Conservation (phyloP, 2,888 invertebrate species). For the Antheraea yamamai region DNA sequence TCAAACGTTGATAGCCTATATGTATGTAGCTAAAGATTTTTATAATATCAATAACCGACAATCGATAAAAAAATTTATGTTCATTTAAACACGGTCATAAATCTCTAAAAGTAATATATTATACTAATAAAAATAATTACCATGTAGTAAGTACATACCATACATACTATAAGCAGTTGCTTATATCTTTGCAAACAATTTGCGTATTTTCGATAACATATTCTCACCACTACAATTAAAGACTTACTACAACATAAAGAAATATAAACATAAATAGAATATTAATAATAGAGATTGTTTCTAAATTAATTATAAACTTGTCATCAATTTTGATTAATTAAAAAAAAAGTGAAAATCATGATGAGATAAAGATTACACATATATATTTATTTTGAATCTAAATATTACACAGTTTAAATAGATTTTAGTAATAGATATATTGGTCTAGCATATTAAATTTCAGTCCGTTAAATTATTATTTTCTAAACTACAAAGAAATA, state of each 20-base stretch:
- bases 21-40: constrained; percentile 3
- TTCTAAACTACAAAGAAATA: not conserved
- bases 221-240: not conserved
- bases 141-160: not conserved
- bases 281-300: not conserved
- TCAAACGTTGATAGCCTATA: constrained; percentile 18
- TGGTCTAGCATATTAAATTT: not conserved
- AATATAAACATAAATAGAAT: not conserved
- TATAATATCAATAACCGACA: not conserved
- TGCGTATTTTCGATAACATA: not conserved
- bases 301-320: no score
- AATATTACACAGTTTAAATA: not conserved
- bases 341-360: no score
- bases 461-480: not conserved
- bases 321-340: no score
- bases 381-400: no score
- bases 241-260: not conserved
- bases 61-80: not conserved
- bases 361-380: no score
- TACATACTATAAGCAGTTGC: not conserved
- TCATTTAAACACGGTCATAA: constrained; percentile 11
- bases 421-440: not conserved
- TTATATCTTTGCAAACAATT: not conserved
- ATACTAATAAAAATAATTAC: not conserved
- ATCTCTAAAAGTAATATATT: not conserved